Evolutionary conservation across 2,888 invertebrate species (phyloP), one percentile per base, ranked within the genome.

Genomic region (Agrilus biguttatus): DNA sequence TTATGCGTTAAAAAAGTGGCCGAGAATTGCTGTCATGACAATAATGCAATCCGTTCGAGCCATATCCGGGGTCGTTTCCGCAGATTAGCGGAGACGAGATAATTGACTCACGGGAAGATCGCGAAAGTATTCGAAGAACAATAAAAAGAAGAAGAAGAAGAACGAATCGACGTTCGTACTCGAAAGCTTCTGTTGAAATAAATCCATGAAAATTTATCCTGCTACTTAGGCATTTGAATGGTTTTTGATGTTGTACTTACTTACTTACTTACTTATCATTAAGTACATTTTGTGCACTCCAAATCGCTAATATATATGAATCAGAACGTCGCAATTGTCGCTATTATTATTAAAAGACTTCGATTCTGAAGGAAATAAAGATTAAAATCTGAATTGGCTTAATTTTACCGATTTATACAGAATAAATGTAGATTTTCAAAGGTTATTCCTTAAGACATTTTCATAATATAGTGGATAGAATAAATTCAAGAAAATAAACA

Each of bases 11-110:
- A 46, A 46, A 39, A 43, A 43, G 50, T 49, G 45, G 47, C 48
- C 49, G 51, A 53, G 53, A 57, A 59, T 58, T 57, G 58, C 60
- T 61, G 60, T 60, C 60, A 58, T 57, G 57, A 55, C 44, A 51
- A 46, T 48, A 50, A 49, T 51, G 43, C 43, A 47, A 47, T 49
- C 54, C 58, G 59, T 58, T 58, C 57, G 55, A 51, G 52, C 46
- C 50, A 57, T 56, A 59, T 59, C 58, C 59, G 55, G 51, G 48
- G 51, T 45, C 48, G 58, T 56, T 61, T 63, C 63, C 63, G 60
- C 58, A 56, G 59, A 60, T 62, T 62, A 58, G 55, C 53, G 51
- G 49, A 28, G 60, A 62, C 60, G 58, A 60, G 60, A 62, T 64
- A 65, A 65, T 65, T 63, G 65, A 63, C 59, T 58, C 44, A 32